Percentiles rank a stretch among this genome's conserved stretches.
Conservation (phyloP, 2,113 vertebrate genomes). For the Mobula hypostoma region DNA sequence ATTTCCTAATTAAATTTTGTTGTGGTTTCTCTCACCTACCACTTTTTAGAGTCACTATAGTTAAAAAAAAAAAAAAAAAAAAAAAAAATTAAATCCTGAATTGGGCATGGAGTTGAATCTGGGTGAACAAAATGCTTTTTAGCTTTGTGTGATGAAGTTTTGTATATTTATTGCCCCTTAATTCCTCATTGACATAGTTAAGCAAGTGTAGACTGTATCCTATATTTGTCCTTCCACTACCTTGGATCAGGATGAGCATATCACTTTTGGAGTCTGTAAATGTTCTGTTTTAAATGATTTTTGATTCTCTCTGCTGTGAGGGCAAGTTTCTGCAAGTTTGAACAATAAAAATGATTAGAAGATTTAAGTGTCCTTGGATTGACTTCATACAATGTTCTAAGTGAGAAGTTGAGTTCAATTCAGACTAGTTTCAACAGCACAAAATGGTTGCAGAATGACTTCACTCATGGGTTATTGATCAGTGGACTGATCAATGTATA, state of each 20-base stretch:
- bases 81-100: background rate
- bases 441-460: no score
- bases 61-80: background rate
- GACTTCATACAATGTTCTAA: background rate
- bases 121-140: background rate
- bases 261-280: background rate
- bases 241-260: background rate
- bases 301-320: slow-evolving; percentile 22
- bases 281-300: slow-evolving; percentile 29
- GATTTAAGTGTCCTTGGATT: background rate
- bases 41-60: background rate
- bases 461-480: no score
- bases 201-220: background rate
- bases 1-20: background rate
- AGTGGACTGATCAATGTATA: no score
- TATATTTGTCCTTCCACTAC: background rate
- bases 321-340: slow-evolving; percentile 13
- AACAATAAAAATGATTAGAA: slow-evolving; percentile 18
- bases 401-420: background rate
- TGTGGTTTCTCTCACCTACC: background rate
- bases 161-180: no score
- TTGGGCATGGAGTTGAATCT: background rate
- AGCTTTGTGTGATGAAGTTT: background rate
- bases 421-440: no score
- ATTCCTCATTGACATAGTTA: background rate